These are phyloP conservation scores for Poecilia latipinna DNA, from an alignment of 2,113 vertebrate species.

Conservation along the genomic window DNA sequence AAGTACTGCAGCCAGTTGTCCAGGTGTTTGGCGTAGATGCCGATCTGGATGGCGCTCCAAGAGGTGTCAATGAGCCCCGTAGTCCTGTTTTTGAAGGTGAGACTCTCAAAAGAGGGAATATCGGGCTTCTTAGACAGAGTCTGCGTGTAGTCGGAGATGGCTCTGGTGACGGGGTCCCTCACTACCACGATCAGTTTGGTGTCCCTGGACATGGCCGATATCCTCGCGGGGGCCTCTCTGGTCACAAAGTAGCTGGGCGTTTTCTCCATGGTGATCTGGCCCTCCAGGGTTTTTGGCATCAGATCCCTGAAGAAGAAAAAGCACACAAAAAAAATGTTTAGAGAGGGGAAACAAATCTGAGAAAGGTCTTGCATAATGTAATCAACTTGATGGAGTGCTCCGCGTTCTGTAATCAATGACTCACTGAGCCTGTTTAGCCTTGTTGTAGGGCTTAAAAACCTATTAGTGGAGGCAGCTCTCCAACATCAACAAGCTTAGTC, in stretches of 20 bases:
- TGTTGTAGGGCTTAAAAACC: conserved; percentile 65
- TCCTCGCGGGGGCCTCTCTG: conserved; percentile 89
- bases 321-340: conserved; percentile 50
- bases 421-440: conserved; percentile 61
- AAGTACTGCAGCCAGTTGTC: conserved; percentile 91
- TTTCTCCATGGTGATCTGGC: conserved; percentile 98
- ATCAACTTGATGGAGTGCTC: conserved; percentile 71
- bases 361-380: conserved; percentile 62
- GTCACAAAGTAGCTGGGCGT: conserved; percentile 96
- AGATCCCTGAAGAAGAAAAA: conserved; percentile 80
- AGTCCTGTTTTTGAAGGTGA: conserved; percentile 95
- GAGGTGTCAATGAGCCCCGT: conserved; percentile 85
- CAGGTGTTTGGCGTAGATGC: conserved; percentile 83
- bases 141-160: conserved; percentile 96
- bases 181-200: conserved; percentile 96
- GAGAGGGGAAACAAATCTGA: conserved; percentile 36
- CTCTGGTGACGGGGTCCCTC: conserved; percentile 92
- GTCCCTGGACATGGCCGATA: conserved; percentile 90
- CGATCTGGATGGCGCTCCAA: conserved; percentile 82
- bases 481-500: conserved; percentile 65
- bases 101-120: conserved; percentile 93
- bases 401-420: conserved; percentile 66
- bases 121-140: conserved; percentile 93
- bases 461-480: conserved; percentile 68
- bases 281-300: conserved; percentile 93